Conservation (phyloP, 2,113 vertebrate species). For the Pluvianellus socialis region DNA sequence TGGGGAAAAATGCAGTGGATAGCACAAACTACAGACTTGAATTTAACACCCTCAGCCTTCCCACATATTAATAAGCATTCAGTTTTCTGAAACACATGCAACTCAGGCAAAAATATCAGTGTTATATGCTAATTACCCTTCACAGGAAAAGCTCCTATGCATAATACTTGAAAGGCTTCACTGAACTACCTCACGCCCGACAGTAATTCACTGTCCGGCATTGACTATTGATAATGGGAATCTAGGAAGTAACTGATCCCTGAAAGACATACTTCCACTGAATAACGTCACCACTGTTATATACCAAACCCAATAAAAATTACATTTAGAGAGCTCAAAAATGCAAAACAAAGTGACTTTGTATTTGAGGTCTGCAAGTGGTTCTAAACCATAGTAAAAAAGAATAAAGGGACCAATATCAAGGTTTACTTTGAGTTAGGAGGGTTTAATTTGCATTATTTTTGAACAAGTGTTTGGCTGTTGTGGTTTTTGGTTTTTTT, state of each 20-base stretch:
- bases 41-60: neutral
- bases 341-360: neutral
- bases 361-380: neutral
- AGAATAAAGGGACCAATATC: neutral
- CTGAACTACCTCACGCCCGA: neutral
- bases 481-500: no score
- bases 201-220: conserved; percentile 23
- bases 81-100: neutral
- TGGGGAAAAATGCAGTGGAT: neutral
- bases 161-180: conserved; percentile 2
- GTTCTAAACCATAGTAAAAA: neutral
- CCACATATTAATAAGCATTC: neutral
- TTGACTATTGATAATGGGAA: neutral
- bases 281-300: neutral
- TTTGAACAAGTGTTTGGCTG: neutral
- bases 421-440: neutral
- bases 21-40: neutral
- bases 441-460: neutral
- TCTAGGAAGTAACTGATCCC: conserved; percentile 29
- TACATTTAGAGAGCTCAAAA: neutral
- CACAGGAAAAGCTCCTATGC: neutral
- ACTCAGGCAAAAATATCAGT: neutral
- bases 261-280: conserved; percentile 26
- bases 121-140: conserved; percentile 14
- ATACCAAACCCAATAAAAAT: neutral